A percentile compares a stretch with the other conserved stretches of the same genome.
Evolutionary conservation across 2,888 invertebrate species (phyloP).

Genomic region (Drosophila fungiperda): DNA sequence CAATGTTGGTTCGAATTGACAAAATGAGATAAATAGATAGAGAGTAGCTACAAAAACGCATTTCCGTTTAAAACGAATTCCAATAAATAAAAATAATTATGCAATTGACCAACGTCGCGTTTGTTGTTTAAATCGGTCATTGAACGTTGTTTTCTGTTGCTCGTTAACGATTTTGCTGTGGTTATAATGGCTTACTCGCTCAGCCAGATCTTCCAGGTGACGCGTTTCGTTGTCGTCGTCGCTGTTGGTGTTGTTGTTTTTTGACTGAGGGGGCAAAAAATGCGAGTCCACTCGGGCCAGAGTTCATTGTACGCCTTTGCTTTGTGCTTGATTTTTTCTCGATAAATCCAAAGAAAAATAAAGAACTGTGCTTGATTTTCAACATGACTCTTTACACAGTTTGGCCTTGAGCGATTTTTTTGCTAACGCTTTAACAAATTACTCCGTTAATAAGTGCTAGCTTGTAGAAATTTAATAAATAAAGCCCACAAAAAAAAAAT

Average conservation of each 20-base stretch:
- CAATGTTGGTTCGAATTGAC: constrained; percentile 55
- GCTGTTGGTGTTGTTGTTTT: constrained; percentile 18
- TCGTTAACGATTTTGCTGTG: constrained; percentile 11
- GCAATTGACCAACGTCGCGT: constrained; percentile 51
- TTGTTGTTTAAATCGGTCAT: constrained; percentile 62
- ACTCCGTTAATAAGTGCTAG: neutral
- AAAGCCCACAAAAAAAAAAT: neutral
- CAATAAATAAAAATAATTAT: constrained; percentile 50
- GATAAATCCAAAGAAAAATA: neutral
- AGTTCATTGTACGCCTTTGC: constrained; percentile 54
- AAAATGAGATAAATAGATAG: neutral
- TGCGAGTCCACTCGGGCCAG: constrained; percentile 37
- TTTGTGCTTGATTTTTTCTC: constrained; percentile 26
- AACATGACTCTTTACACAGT: constrained; percentile 1
- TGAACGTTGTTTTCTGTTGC: constrained; percentile 50
- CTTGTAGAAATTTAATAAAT: neutral
- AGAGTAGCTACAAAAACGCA: constrained; percentile 37
- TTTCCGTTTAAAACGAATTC: constrained; percentile 49
- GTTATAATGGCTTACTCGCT: constrained; percentile 18
- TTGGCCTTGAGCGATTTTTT: constrained; percentile 25
- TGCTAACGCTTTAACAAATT: neutral
- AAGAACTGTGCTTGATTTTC: constrained; percentile 7
- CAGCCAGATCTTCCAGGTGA: constrained; percentile 48
- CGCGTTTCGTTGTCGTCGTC: constrained; percentile 29
- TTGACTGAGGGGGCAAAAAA: constrained; percentile 39